These are phyloP conservation scores for Leptodirus hochenwartii DNA, from an alignment of 2,888 invertebrate species.

Conservation along the genomic window DNA sequence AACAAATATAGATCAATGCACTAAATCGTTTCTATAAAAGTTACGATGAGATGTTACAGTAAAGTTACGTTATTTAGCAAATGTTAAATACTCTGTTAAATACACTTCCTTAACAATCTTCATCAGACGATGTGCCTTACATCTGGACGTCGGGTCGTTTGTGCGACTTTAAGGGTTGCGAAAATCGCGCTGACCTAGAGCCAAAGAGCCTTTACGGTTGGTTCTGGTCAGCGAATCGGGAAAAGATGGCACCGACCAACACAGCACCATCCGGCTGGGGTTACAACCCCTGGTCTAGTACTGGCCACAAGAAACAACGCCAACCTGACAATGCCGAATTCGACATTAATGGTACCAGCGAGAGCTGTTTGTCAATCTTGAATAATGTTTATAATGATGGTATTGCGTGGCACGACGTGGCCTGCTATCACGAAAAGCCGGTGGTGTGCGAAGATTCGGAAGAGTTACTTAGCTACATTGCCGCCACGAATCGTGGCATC, in stretches of 20 bases:
- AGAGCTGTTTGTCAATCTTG: slow-evolving; percentile 71
- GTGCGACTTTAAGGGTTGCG: slow-evolving; percentile 87
- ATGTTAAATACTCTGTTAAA: too few species aligned
- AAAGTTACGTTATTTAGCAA: too few species aligned
- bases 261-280: slow-evolving; percentile 51
- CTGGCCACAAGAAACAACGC: slow-evolving; percentile 73
- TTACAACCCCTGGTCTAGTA: slow-evolving; percentile 81
- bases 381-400: slow-evolving; percentile 90
- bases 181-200: slow-evolving; percentile 67
- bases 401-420: slow-evolving; percentile 87
- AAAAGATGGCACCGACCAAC: slow-evolving; percentile 71
- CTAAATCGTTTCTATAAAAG: too few species aligned
- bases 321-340: slow-evolving; percentile 87
- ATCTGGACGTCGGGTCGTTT: slow-evolving; percentile 87
- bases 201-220: slow-evolving; percentile 74
- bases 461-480: slow-evolving; percentile 70
- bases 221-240: slow-evolving; percentile 87
- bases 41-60: too few species aligned
- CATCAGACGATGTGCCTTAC: slow-evolving; percentile 73
- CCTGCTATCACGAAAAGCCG: slow-evolving; percentile 85
- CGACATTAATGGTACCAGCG: slow-evolving; percentile 73
- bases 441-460: slow-evolving; percentile 82
- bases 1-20: too few species aligned
- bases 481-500: slow-evolving; percentile 66
- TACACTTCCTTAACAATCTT: too few species aligned